Evolutionary conservation across 1,140 invertebrate species (phyloP).

Genomic region (Scaptomyza graminum): DNA sequence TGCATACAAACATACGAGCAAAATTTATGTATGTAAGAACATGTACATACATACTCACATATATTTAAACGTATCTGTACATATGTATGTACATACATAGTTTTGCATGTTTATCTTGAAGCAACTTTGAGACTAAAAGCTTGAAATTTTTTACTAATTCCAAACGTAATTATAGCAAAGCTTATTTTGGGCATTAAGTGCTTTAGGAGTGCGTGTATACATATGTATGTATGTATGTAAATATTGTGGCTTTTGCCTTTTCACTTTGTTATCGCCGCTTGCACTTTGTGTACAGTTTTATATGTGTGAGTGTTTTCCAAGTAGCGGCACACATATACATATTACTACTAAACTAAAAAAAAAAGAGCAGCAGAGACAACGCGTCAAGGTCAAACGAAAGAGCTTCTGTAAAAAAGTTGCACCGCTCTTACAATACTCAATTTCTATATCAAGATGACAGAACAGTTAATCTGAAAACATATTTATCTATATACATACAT

Average conservation of each 20-base stretch:
- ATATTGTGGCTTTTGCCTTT: neutral
- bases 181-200: neutral
- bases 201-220: neutral
- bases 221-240: neutral
- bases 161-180: constrained; percentile 9
- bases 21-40: no score
- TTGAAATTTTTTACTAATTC: constrained; percentile 8
- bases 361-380: constrained; percentile 9
- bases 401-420: neutral
- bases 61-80: no score
- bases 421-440: constrained; percentile 1
- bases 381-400: constrained; percentile 18
- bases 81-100: neutral
- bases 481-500: constrained; percentile 11
- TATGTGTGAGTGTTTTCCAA: neutral
- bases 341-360: neutral
- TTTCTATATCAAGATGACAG: neutral
- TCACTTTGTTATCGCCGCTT: constrained; percentile 2
- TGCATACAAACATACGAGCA: neutral
- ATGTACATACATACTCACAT: neutral
- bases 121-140: no score
- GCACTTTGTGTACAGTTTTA: constrained; percentile 1
- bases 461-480: neutral
- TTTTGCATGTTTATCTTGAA: no score
- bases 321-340: constrained; percentile 1